Percentiles rank a stretch among this genome's conserved stretches.
phyloP scores from a whole-genome alignment of 2,797 vertebrate species.

The Melopsittacus undulatus region DNA sequence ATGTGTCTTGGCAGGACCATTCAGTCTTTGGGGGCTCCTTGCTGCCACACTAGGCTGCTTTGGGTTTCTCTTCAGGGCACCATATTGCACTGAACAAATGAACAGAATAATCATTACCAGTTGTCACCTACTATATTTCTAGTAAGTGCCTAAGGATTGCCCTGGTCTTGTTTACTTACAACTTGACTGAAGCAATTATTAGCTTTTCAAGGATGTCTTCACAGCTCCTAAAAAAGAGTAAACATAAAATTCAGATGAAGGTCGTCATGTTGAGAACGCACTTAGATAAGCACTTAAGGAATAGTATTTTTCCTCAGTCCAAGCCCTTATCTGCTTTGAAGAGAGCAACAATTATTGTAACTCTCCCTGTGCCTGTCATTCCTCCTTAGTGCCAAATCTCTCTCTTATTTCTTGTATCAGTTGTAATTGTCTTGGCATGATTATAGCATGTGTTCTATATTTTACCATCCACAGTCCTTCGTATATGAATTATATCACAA shows the following conservation, averaged over 20 bases:
- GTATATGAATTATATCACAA: not conserved
- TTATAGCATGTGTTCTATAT: not conserved
- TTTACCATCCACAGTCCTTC: not conserved
- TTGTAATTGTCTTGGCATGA: not conserved
- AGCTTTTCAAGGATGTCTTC: not conserved
- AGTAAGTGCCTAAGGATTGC: not conserved
- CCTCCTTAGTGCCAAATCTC: not conserved
- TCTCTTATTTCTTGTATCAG: not conserved
- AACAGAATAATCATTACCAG: conserved; percentile 2
- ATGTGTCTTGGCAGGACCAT: not conserved
- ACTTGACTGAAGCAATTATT: not conserved
- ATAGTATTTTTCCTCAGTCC: not conserved
- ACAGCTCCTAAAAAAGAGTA: not conserved
- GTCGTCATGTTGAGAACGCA: not conserved
- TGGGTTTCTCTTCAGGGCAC: not conserved
- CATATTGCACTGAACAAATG: not conserved
- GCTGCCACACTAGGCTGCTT: not conserved
- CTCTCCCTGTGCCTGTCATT: not conserved
- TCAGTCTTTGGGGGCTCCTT: not conserved
- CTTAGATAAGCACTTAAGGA: not conserved
- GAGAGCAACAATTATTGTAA: not conserved
- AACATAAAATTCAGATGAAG: not conserved
- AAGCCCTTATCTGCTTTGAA: not conserved
- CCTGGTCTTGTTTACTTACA: not conserved
- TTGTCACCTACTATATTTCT: conserved; percentile 15